Conservation (phyloP, 2,797 vertebrate species). For the Muraenolepis orangiensis region DNA sequence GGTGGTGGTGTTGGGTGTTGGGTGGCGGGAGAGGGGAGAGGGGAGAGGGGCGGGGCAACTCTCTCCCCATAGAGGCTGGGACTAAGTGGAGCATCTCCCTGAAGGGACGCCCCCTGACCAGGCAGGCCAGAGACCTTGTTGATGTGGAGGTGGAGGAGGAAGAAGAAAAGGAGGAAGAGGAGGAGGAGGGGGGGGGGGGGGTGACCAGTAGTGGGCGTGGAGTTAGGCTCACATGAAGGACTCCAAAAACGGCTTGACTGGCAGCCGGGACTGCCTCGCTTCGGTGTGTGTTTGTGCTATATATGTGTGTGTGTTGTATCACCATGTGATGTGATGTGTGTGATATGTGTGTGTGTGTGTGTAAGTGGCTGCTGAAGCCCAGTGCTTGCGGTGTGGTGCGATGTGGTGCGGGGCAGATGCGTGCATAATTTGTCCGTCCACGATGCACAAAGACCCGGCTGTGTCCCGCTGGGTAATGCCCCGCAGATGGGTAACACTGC, state of each 20-base stretch:
- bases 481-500: conserved; percentile 40
- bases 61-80: not conserved
- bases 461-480: conserved; percentile 28
- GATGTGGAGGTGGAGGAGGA: conserved; percentile 22
- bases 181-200: conserved; percentile 13
- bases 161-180: not conserved
- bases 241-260: conserved; percentile 47
- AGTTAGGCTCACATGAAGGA: conserved; percentile 62
- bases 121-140: conserved; percentile 34
- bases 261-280: conserved; percentile 44
- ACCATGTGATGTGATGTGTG: conserved; percentile 33
- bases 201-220: conserved; percentile 13
- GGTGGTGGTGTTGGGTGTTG: conserved; percentile 26
- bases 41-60: too few relatives aligned
- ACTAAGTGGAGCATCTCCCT: not conserved
- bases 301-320: conserved; percentile 48
- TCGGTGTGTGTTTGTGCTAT: conserved; percentile 52
- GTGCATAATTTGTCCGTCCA: conserved; percentile 40
- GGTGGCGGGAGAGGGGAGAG: too few relatives aligned
- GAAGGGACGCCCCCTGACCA: conserved; percentile 31
- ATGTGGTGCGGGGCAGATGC: conserved; percentile 25
- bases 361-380: conserved; percentile 42
- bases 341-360: conserved; percentile 49
- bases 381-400: conserved; percentile 41
- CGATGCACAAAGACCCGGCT: conserved; percentile 35